A percentile compares a stretch with the other conserved stretches of the same genome.
Conservation (phyloP, 1,140 invertebrate genomes). For the Drosophila parabipectinata region DNA sequence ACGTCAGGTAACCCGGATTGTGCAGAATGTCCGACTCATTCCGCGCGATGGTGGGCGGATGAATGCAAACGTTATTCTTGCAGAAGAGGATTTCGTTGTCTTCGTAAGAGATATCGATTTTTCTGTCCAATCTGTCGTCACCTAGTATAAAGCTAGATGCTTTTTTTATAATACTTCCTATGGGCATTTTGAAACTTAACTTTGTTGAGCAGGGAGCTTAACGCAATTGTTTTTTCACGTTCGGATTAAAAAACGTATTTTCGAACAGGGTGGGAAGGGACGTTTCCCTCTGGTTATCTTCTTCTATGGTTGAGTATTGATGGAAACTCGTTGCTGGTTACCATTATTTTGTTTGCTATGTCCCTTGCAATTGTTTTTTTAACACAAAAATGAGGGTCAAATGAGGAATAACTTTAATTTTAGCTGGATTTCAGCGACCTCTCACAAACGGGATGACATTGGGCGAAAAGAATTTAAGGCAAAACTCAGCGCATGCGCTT, state of each 20-base stretch:
- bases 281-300: conserved; percentile 22
- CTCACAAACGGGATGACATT: conserved; percentile 37
- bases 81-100: conserved; percentile 94
- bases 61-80: conserved; percentile 98
- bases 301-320: conserved; percentile 6
- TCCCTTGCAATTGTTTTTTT: conserved; percentile 1
- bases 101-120: conserved; percentile 87
- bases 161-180: conserved; percentile 89
- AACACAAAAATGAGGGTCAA: conserved; percentile 12
- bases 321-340: conserved; percentile 16
- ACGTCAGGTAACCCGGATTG: conserved; percentile 95
- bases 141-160: conserved; percentile 91
- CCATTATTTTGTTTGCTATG: conserved; percentile 18
- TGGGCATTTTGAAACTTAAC: conserved; percentile 86
- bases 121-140: conserved; percentile 86
- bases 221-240: conserved; percentile 3
- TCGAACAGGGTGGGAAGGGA: conserved; percentile 6
- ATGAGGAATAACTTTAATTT: conserved; percentile 17
- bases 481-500: conserved; percentile 26
- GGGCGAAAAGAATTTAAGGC: conserved; percentile 28
- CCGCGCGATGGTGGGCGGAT: conserved; percentile 92
- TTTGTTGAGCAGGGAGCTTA: conserved; percentile 16
- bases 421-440: conserved; percentile 22
- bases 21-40: conserved; percentile 93
- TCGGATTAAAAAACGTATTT: conserved; percentile 7